Percentiles rank a stretch among this genome's conserved stretches.
These are phyloP conservation scores for Drosophila hamatofila DNA, from an alignment of 2,888 invertebrate genomes.

Conservation along the genomic window DNA sequence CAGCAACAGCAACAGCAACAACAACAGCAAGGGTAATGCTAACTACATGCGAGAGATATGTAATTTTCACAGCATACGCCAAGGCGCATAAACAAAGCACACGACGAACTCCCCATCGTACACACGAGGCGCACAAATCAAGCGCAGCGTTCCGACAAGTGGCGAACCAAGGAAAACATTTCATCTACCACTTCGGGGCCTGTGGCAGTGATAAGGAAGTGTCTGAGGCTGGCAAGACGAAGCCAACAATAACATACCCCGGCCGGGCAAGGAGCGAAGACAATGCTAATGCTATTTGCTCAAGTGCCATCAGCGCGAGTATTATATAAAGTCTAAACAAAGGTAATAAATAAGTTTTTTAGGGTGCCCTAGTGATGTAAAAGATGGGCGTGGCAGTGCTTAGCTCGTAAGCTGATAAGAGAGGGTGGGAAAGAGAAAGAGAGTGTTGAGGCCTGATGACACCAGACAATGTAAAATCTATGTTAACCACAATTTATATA, in stretches of 20 bases:
- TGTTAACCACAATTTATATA: neutral
- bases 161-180: conserved; percentile 52
- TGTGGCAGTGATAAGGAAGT: conserved; percentile 65
- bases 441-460: conserved; percentile 41
- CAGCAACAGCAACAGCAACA: conserved; percentile 1
- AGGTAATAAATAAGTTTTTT: conserved; percentile 79
- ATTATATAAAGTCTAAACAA: conserved; percentile 78
- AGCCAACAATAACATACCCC: conserved; percentile 13
- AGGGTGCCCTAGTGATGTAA: conserved; percentile 41
- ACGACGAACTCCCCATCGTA: conserved; percentile 12
- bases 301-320: conserved; percentile 69
- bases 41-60: conserved; percentile 35
- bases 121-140: conserved; percentile 65
- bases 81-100: conserved; percentile 48
- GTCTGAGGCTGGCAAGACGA: conserved; percentile 38
- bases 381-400: conserved; percentile 38
- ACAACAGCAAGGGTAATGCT: conserved; percentile 12
- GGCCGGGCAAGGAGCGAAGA: conserved; percentile 33
- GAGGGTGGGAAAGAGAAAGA: neutral
- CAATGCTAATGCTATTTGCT: conserved; percentile 72
- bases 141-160: conserved; percentile 47
- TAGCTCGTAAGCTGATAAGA: conserved; percentile 52
- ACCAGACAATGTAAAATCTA: conserved; percentile 4
- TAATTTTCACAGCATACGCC: conserved; percentile 53
- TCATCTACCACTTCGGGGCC: conserved; percentile 27